A percentile compares a stretch with the other conserved stretches of the same genome.
Conservation (phyloP, 2,797 vertebrate genomes). For the Nasua narica region DNA sequence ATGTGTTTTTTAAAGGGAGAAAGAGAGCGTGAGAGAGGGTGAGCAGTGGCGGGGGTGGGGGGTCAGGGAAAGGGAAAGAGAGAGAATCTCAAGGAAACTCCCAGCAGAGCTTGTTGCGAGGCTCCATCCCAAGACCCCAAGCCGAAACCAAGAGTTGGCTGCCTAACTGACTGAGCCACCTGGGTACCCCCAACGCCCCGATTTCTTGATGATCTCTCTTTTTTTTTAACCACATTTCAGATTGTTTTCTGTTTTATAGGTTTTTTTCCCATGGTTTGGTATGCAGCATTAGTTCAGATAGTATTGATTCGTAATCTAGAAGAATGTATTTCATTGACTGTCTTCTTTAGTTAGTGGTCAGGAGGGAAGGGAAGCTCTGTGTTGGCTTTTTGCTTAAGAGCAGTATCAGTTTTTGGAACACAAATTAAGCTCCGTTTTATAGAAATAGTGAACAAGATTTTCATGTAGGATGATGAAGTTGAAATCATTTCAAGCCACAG, state of each 20-base stretch:
- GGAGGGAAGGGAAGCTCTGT: background rate
- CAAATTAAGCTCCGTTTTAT: background rate
- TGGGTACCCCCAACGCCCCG: fast-evolving
- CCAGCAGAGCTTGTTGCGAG: background rate
- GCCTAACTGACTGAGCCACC: background rate
- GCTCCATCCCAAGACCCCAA: background rate
- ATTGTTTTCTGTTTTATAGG: background rate
- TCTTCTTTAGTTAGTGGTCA: background rate
- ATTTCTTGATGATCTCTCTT: background rate
- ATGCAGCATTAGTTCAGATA: background rate
- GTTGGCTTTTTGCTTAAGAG: background rate
- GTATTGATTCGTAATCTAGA: background rate
- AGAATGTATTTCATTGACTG: background rate
- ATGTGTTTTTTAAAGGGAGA: background rate
- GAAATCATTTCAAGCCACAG: background rate
- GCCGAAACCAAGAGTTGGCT: background rate
- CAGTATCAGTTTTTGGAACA: background rate
- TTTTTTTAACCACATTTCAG: background rate
- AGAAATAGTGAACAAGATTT: background rate
- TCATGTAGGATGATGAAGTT: background rate
- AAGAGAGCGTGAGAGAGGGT: background rate
- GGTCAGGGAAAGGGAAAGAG: background rate
- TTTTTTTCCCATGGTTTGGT: background rate
- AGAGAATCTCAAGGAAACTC: background rate
- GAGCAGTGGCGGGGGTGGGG: background rate